Evolutionary conservation across 2,113 vertebrate genomes (phyloP), one percentile per base, ranked within the genome.

Genomic region (Garra rufa): DNA sequence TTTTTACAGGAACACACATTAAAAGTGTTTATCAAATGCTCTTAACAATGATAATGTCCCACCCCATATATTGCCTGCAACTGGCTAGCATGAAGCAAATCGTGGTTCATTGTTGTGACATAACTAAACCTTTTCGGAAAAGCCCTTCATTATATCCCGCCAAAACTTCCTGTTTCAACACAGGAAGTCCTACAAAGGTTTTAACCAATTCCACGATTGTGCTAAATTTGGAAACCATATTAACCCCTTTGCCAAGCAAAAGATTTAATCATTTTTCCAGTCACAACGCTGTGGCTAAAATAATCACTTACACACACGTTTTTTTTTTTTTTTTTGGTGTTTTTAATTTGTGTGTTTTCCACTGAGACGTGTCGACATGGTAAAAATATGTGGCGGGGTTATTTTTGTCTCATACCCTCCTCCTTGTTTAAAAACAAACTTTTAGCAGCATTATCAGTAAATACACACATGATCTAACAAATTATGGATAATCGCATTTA

Each of bases 371-470:
- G 55, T 28, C 71, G 38, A 34, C 52, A 83, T 76, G 17, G 8
- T n/a, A 76, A 46, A 83, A 76, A 34, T 76, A 83, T 83, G 82
- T 28, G 63, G 70, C 19, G 9, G 10, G 26, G 9, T 34, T 17
- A 8, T 46, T 83, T 74, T 44, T 38, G 21, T 63, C 15, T 26
- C 82, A n/a, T 46, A 57, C 15, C 44, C 46, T 81, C 24, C 24
- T 63, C n/a, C 17, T 19, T 30, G 21, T 46, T 17, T 15, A 82
- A 74, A 46, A 75, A 46, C 14, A 63, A 28, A n/a, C 41, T 34
- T 63, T 63, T 76, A 83, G 63, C 17, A 24, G 17, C 3, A 0
- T 80, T 80, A 80, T 80, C 43, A 46, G 2, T 65, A 28, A 67
- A 46, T 30, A 34, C 26, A 80, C 24, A 50, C 43, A 34, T 28